These are phyloP conservation scores for Gymnarchus niloticus DNA, from an alignment of 2,113 vertebrate species.

Conservation along the genomic window DNA sequence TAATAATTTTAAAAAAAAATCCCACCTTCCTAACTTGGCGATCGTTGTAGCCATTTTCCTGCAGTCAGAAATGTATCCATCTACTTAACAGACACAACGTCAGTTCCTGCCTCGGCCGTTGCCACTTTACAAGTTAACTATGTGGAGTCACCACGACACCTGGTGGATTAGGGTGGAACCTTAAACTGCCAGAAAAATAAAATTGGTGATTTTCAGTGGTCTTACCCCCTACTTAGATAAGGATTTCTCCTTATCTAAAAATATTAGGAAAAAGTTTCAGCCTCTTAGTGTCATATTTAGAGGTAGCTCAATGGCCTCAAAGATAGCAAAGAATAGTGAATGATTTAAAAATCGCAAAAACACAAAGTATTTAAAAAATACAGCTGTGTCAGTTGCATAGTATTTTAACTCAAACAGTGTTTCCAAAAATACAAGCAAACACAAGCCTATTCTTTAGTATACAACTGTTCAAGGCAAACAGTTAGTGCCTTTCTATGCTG, in stretches of 20 bases:
- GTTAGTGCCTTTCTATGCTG: neutral
- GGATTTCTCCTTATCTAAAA: neutral
- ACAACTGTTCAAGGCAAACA: neutral
- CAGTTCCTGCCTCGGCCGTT: constrained; percentile 61
- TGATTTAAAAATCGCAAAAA: neutral
- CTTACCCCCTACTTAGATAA: neutral
- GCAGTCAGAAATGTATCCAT: constrained; percentile 62
- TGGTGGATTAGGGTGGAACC: constrained; percentile 25
- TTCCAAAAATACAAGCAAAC: neutral
- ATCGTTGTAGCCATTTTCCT: constrained; percentile 61
- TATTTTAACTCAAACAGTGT: neutral
- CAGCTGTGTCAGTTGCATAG: neutral
- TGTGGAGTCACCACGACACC: constrained; percentile 38
- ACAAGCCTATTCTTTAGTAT: neutral
- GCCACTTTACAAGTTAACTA: neutral
- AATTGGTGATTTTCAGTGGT: neutral
- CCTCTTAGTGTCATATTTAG: neutral
- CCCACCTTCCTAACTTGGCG: constrained; percentile 57
- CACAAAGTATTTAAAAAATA: neutral
- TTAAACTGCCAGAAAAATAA: neutral
- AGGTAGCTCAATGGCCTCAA: neutral
- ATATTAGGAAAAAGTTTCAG: neutral
- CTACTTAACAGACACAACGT: constrained; percentile 58
- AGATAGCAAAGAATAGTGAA: neutral
- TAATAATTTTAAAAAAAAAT: no score